Evolutionary conservation across 2,888 invertebrate species (phyloP).

Genomic region (Ophion obscuratus): DNA sequence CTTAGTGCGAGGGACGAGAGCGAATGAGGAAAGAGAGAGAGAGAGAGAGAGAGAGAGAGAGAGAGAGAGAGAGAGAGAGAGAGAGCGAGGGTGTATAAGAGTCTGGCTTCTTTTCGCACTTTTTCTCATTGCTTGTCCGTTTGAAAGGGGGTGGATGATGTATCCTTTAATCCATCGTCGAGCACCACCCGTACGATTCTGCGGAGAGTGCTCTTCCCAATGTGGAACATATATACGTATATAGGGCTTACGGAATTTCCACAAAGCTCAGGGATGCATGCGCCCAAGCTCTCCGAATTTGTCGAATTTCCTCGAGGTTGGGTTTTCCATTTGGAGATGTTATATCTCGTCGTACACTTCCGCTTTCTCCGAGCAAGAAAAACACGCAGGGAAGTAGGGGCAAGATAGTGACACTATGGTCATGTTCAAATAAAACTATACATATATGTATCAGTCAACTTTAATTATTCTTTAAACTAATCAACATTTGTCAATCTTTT

Average conservation of each 20-base stretch:
- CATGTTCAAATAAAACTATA: too few species aligned
- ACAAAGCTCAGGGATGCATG: constrained; percentile 41
- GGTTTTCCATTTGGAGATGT: constrained; percentile 36
- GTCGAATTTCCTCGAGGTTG: neutral
- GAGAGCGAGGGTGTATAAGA: neutral
- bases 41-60: neutral
- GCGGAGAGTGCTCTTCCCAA: constrained; percentile 30
- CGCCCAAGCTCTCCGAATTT: neutral
- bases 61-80: neutral
- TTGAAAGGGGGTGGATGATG: constrained; percentile 61
- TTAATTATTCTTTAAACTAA: too few species aligned
- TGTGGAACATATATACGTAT: neutral
- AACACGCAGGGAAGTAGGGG: neutral
- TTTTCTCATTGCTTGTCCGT: constrained; percentile 52
- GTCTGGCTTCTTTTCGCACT: neutral
- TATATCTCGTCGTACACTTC: neutral
- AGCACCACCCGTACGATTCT: constrained; percentile 28
- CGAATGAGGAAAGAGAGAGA: neutral
- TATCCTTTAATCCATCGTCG: constrained; percentile 63
- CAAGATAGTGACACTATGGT: too few species aligned
- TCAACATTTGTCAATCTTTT: too few species aligned
- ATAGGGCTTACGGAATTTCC: constrained; percentile 47
- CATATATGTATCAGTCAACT: neutral
- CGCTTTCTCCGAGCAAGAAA: neutral
- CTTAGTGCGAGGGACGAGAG: constrained; percentile 2